These are phyloP conservation scores for Drosophila kambysellisi DNA, from an alignment of 2,888 invertebrate genomes.

Conservation along the genomic window DNA sequence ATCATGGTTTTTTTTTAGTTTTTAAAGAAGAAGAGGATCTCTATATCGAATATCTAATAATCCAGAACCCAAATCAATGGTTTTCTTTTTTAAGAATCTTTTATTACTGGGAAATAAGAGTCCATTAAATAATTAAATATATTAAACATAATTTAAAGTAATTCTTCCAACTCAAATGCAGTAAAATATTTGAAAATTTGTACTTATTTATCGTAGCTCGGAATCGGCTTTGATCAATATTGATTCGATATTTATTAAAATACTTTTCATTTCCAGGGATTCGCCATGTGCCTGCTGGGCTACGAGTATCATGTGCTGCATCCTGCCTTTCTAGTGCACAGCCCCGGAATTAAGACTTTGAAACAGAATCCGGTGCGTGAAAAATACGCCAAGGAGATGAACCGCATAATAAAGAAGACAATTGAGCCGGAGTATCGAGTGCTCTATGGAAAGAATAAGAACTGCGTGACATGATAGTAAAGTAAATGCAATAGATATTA, in stretches of 20 bases:
- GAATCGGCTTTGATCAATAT: not conserved
- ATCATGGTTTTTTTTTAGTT: too few relatives aligned
- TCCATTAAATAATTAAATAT: not conserved
- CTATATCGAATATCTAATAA: too few relatives aligned
- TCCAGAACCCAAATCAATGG: too few relatives aligned
- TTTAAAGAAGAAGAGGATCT: too few relatives aligned
- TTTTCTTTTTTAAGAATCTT: not conserved
- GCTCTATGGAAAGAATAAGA: constrained; percentile 90
- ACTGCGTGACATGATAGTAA: constrained; percentile 85
- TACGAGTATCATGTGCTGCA: constrained; percentile 95
- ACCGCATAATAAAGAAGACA: constrained; percentile 87
- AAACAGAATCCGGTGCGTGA: constrained; percentile 88
- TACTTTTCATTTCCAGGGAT: constrained; percentile 87
- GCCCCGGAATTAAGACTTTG: constrained; percentile 92
- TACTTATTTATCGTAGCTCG: not conserved
- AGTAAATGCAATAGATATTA: not conserved
- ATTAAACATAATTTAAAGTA: rapidly evolving
- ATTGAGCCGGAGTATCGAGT: constrained; percentile 92
- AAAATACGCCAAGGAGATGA: constrained; percentile 86
- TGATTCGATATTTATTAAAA: not conserved
- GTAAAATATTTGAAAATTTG: not conserved
- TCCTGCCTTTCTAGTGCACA: constrained; percentile 94
- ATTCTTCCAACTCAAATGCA: not conserved
- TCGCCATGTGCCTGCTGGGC: constrained; percentile 93
- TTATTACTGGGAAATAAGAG: not conserved